phyloP scores from a whole-genome alignment of 2,113 vertebrate genomes.

The Microcebus murinus region DNA sequence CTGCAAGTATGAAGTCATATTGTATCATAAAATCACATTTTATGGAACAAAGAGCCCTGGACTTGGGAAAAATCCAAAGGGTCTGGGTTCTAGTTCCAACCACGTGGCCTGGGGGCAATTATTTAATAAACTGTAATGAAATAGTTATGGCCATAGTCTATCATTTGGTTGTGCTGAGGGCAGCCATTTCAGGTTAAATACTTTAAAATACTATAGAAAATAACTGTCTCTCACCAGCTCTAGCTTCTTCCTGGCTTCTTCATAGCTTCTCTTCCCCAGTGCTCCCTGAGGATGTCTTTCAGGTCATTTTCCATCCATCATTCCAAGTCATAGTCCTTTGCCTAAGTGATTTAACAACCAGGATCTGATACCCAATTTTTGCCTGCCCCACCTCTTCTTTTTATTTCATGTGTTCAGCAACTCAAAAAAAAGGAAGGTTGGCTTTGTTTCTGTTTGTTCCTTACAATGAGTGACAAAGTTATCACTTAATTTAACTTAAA shows the following conservation, averaged over 20 bases:
- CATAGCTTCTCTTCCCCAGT: neutral
- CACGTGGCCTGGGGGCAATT: neutral
- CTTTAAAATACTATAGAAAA: neutral
- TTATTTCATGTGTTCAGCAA: neutral
- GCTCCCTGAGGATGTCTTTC: neutral
- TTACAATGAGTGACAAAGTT: neutral
- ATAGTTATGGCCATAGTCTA: neutral
- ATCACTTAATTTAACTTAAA: neutral
- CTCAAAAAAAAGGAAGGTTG: slow-evolving; percentile 13
- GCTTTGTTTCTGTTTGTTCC: neutral
- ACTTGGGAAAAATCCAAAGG: neutral
- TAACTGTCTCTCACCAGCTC: neutral
- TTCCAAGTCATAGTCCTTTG: neutral
- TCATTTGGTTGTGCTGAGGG: neutral
- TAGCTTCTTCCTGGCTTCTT: neutral
- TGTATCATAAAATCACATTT: neutral
- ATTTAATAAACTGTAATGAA: neutral
- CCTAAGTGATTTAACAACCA: neutral
- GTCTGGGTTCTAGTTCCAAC: neutral
- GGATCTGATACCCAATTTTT: neutral
- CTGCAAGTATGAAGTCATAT: neutral
- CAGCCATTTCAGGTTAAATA: neutral
- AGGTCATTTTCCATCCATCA: neutral
- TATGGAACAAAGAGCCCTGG: neutral
- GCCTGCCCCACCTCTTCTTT: neutral